Conservation (phyloP, 2,113 vertebrate species). For the Rhineura floridana region DNA sequence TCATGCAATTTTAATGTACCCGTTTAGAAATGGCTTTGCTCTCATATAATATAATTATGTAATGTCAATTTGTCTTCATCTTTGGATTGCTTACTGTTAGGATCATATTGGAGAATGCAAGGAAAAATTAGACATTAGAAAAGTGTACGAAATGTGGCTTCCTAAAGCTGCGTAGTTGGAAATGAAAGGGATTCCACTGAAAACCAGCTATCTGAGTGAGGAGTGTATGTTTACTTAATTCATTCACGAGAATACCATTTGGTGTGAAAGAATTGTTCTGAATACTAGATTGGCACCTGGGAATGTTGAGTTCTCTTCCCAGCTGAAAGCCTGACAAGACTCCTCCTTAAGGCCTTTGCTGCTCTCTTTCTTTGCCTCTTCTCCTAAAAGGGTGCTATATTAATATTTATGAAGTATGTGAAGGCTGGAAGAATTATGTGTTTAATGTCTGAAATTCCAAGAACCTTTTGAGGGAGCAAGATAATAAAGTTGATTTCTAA, state of each 20-base stretch:
- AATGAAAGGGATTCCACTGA: neutral
- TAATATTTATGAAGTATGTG: neutral
- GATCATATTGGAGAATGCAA: neutral
- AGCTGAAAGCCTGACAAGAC: neutral
- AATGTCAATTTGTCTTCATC: neutral
- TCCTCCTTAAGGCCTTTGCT: neutral
- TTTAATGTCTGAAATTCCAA: neutral
- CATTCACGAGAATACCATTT: conserved; percentile 22
- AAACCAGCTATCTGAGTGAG: neutral
- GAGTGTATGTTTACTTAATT: neutral
- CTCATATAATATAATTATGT: neutral
- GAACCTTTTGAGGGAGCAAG: neutral
- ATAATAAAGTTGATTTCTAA: neutral
- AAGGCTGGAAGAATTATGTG: neutral
- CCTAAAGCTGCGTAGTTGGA: neutral
- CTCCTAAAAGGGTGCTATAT: neutral
- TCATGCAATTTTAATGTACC: neutral
- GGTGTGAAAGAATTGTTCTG: neutral
- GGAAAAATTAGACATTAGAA: neutral
- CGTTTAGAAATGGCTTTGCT: accelerated
- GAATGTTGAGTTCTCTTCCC: neutral
- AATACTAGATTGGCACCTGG: neutral
- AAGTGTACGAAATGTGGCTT: neutral
- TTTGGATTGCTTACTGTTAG: conserved; percentile 17
- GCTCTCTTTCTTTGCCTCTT: neutral